Base-by-base conservation (phyloP, 2,888 invertebrate genomes). In the Eutolmus rufibarbis region DNA sequence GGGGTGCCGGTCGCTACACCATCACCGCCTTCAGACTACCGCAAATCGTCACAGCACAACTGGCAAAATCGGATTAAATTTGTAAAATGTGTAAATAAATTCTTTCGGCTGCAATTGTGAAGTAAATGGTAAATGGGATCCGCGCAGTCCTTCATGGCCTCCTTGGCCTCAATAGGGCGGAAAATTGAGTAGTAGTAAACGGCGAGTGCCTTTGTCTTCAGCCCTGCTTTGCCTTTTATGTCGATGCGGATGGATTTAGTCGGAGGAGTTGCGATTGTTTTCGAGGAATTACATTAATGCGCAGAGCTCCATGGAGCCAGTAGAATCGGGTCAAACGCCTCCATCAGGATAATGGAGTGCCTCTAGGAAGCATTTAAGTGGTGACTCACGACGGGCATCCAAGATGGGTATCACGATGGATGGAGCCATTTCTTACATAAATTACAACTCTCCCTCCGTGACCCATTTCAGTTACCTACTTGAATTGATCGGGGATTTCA, bases 81-180 rank as follows among this genome's bases (percentile, higher is more conserved):
- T 51, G 57, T 34, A 40, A 34, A 28, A 56, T 57, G 57, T 82
- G 23, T 82, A 82, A 82, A 57, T 82, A 82, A 82, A 82, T 66
- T 82, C 66, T 57, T 82, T 82, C 56, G 82, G 56, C n/a, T 34
- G 82, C 66, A 19, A 57, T 66, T 82, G 82, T 81, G 31, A 56
- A 31, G 51, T 78, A 66, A 37, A 51, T 57, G 82, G 28, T 23
- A 66, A 66, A 66, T 28, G 37, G 37, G 37, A 19, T 37, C 34
- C 82, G 37, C 23, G 46, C 19, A 37, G 57, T 82, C 28, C 82
- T 66, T 31, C 37, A 37, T 12, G 56, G 82, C 51, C 57, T 82
- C 82, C 82, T 82, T 82, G 82, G 82, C 82, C 82, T 57, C 57
- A 82, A 82, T 82, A 82, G 28, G 82, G 37, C 56, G 40, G 66